Conservation (phyloP, 2,797 vertebrate genomes). For the Aselliscus stoliczkanus region DNA sequence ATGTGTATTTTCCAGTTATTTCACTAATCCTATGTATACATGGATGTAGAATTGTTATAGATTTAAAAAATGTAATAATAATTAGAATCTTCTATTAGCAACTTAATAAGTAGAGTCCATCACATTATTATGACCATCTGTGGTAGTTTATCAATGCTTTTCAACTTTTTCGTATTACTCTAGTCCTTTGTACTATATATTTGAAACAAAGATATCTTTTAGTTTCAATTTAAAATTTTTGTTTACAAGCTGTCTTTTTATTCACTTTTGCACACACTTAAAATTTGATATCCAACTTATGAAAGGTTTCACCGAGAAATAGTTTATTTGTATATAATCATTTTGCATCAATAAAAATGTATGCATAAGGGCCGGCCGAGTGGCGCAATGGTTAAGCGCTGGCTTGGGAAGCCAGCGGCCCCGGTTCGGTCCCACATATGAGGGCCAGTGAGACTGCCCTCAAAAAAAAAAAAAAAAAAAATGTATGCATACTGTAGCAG, state of each 20-base stretch:
- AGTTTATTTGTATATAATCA: background rate
- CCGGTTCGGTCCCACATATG: too few relatives aligned
- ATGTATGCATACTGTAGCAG: background rate
- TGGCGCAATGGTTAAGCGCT: too few relatives aligned
- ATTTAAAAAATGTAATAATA: background rate
- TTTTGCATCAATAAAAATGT: background rate
- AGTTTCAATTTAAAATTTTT: background rate
- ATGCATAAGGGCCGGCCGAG: too few relatives aligned
- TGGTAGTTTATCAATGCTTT: background rate
- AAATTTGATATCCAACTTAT: background rate
- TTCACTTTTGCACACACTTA: background rate
- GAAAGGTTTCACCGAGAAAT: background rate
- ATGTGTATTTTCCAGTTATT: background rate
- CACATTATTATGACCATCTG: background rate
- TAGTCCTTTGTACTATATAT: background rate
- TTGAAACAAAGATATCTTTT: background rate
- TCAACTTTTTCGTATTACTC: background rate
- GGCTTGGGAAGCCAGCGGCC: too few relatives aligned
- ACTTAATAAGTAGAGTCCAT: background rate
- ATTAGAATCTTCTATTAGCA: background rate
- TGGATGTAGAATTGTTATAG: background rate
- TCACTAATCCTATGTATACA: background rate
- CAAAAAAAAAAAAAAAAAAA: too few relatives aligned
- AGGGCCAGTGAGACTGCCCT: too few relatives aligned
- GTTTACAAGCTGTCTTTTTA: background rate